Evolutionary conservation across 2,888 invertebrate species (phyloP).

Genomic region (Melitaea athalia): DNA sequence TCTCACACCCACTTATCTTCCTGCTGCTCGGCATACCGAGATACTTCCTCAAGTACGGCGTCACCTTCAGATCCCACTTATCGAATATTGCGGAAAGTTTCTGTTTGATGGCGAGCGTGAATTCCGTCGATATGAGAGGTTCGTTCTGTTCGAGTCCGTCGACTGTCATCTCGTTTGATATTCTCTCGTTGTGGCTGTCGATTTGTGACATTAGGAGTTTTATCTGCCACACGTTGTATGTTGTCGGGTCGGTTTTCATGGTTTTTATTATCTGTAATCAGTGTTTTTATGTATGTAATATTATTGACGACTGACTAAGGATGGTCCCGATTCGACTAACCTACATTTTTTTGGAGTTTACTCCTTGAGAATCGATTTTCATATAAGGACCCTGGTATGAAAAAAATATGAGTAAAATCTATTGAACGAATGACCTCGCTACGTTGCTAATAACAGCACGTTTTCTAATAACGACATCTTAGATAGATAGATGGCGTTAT

Average conservation of each 20-base stretch:
- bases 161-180: constrained; percentile 62
- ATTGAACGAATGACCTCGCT: too few species aligned
- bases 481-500: too few species aligned
- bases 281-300: too few species aligned
- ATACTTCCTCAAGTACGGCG: constrained; percentile 74
- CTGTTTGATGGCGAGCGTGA: constrained; percentile 84
- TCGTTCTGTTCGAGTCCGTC: constrained; percentile 63
- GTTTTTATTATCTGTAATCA: constrained; percentile 79
- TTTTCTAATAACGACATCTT: too few species aligned
- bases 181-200: constrained; percentile 65
- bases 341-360: too few species aligned
- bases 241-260: constrained; percentile 77
- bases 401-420: too few species aligned
- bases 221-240: constrained; percentile 89
- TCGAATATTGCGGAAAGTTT: constrained; percentile 79
- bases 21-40: constrained; percentile 68
- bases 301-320: not conserved
- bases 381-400: too few species aligned
- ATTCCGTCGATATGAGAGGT: constrained; percentile 83
- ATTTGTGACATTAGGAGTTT: constrained; percentile 85
- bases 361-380: too few species aligned
- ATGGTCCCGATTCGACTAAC: too few species aligned
- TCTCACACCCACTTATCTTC: constrained; percentile 55
- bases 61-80: constrained; percentile 76
- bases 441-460: too few species aligned